Evolutionary conservation across 2,888 invertebrate genomes (phyloP).

Genomic region (Lasioglossum pauxillum): DNA sequence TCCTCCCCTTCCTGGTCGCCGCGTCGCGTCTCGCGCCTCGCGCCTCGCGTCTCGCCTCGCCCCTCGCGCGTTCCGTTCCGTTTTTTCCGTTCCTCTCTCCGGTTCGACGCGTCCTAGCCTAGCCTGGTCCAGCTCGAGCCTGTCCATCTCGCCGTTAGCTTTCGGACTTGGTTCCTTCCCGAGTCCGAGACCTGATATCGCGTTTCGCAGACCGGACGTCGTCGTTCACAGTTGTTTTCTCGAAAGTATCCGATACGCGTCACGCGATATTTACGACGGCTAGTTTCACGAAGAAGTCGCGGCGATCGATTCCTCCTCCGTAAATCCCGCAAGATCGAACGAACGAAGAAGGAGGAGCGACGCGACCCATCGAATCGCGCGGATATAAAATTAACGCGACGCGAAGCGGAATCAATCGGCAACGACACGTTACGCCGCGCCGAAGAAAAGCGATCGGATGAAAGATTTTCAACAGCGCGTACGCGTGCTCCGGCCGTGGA

Average conservation of each 20-base stretch:
- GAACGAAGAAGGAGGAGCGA: neutral
- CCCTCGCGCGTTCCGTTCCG: neutral
- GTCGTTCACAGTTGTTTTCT: neutral
- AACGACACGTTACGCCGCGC: neutral
- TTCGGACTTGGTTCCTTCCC: neutral
- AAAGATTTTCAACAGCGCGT: constrained; percentile 48
- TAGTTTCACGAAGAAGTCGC: neutral
- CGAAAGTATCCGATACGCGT: constrained; percentile 75
- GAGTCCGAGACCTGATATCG: neutral
- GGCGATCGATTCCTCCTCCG: neutral
- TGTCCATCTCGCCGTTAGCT: constrained; percentile 33
- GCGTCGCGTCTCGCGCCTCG: constrained; percentile 11
- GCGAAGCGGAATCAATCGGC: constrained; percentile 1
- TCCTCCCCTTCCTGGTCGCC: constrained; percentile 15
- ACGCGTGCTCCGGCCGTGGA: constrained; percentile 25
- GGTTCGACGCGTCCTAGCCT: constrained; percentile 17
- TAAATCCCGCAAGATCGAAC: neutral
- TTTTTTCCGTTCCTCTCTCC: constrained; percentile 28
- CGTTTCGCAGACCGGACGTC: neutral
- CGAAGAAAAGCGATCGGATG: constrained; percentile 42
- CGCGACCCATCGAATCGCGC: constrained; percentile 1
- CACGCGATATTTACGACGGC: neutral
- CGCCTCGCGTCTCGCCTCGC: constrained; percentile 19
- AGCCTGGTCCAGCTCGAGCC: neutral
- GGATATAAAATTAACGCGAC: neutral